phyloP scores from a whole-genome alignment of 2,113 vertebrate species.

The Galeopterus variegatus region DNA sequence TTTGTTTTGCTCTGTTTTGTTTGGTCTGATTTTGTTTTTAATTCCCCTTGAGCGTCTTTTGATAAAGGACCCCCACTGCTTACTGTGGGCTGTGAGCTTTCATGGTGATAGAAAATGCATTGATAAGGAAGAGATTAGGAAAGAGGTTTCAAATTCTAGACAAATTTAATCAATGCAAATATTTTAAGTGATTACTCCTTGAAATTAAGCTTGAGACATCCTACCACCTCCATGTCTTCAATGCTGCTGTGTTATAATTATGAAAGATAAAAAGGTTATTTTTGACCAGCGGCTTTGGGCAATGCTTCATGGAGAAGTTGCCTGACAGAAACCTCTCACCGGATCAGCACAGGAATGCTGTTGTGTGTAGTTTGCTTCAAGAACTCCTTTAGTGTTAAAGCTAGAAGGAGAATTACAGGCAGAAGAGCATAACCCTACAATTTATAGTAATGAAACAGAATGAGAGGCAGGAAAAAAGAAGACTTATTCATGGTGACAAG shows the following conservation, averaged over 20 bases:
- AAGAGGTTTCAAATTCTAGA: slow-evolving; percentile 4
- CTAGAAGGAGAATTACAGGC: neutral
- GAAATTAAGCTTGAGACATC: neutral
- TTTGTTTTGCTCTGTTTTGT: neutral
- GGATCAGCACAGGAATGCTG: neutral
- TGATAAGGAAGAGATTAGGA: neutral
- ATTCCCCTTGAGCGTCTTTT: neutral
- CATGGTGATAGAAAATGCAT: neutral
- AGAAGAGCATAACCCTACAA: neutral
- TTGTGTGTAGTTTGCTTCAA: neutral
- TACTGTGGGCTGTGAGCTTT: neutral
- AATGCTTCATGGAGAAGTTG: neutral
- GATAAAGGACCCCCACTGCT: neutral
- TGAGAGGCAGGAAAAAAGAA: neutral
- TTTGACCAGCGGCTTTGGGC: neutral
- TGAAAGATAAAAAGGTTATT: neutral
- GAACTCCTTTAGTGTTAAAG: slow-evolving; percentile 5
- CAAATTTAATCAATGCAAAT: neutral
- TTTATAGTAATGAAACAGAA: neutral
- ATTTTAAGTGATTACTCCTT: neutral
- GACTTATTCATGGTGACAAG: neutral
- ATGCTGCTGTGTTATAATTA: neutral
- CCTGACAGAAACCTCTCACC: neutral
- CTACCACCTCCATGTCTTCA: neutral
- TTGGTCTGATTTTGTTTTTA: neutral